Evolutionary conservation across 2,888 invertebrate species (phyloP), one percentile per base, ranked within the genome.

Genomic region (Trichacis sp.): DNA sequence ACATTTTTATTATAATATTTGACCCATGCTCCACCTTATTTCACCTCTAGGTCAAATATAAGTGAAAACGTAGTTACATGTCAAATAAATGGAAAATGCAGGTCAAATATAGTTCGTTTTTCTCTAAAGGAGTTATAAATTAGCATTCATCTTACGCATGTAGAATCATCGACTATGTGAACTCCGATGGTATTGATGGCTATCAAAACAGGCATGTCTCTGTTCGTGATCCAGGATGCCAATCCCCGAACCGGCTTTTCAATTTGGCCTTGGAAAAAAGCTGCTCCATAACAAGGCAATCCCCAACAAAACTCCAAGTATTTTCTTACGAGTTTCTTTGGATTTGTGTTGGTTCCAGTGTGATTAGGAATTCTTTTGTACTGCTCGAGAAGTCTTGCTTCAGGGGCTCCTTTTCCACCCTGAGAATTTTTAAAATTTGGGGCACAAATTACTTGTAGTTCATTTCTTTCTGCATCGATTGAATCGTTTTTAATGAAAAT

Each of bases 211-310:
- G 95, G 92, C 70, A 95, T 89, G 82, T 97, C 96, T 73, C 92
- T 93, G 82, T 95, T 93, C 1, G 92, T 93, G 59, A 96, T 88
- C 77, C 96, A 88, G 57, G 94, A 93, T 62, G 93, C 92, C 61
- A 96, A 86, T 48, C 94, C 94, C 54, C 94, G 89, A 0, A 94
- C 92, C 0, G 96, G 96, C 84, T 95, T 94, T 84, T 97, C 97
- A 53, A 97, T 92, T 86, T 96, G 96, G 6, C 96, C 97, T 87
- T 94, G 93, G 85, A 97, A 97, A 87, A 95, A 97, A 17, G 96
- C 96, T 64, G 94, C 93, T 53, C 97, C 97, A 85, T 95, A 97
- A 84, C 93, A 94, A 48, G 93, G 95, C 71, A 97, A 87, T 2
- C 95, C 92, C 89, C 97, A 93, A 74, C 94, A 95, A 80, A 96